phyloP scores from a whole-genome alignment of 2,797 vertebrate species.

The Ptychadena robeensis region DNA sequence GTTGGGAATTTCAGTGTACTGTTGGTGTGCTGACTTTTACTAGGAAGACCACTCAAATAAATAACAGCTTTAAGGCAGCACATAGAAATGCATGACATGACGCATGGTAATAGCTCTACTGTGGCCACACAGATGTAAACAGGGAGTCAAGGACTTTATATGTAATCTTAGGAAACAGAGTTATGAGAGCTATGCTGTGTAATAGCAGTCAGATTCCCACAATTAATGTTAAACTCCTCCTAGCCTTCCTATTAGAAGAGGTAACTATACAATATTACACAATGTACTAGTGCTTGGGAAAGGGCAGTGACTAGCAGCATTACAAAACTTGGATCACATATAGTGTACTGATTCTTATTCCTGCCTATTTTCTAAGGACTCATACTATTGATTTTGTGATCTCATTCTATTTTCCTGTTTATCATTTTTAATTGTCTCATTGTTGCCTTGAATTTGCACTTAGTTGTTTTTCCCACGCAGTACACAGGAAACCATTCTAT shows the following conservation, averaged over 20 bases:
- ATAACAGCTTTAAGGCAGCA: too few species aligned
- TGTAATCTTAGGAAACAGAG: too few species aligned
- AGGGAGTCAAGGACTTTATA: background rate
- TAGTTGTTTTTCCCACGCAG: conserved; percentile 80
- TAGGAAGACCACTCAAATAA: too few species aligned
- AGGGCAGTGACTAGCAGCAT: conserved; percentile 10
- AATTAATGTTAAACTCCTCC: background rate
- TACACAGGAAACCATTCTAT: conserved; percentile 78
- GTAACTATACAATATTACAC: background rate
- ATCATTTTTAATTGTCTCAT: conserved; percentile 84
- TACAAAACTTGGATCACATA: conserved; percentile 13
- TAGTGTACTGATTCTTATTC: conserved; percentile 28
- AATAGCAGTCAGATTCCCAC: background rate
- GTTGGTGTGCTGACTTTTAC: too few species aligned
- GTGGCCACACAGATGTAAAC: too few species aligned
- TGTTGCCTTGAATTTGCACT: conserved; percentile 78
- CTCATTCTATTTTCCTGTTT: conserved; percentile 83
- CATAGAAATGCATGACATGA: too few species aligned
- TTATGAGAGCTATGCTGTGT: background rate
- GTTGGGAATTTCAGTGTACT: too few species aligned
- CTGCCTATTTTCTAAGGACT: conserved; percentile 46
- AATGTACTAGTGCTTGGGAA: conserved; percentile 10
- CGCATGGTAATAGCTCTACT: too few species aligned
- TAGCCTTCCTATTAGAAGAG: background rate
- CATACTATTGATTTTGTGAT: conserved; percentile 76